These are phyloP conservation scores for Prietella phreatophila DNA, from an alignment of 2,113 vertebrate species.

Conservation along the genomic window DNA sequence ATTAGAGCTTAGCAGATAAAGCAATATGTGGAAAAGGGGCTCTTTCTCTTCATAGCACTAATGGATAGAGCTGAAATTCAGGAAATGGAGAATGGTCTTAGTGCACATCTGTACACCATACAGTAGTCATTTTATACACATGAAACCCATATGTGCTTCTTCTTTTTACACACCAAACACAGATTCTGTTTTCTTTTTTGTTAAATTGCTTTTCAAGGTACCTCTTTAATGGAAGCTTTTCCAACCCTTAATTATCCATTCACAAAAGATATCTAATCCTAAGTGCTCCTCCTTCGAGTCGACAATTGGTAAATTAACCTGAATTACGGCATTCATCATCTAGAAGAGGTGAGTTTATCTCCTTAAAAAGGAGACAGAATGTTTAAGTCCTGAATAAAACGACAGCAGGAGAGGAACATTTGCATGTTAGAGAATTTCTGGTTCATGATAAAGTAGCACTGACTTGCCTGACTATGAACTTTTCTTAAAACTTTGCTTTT, in stretches of 20 bases:
- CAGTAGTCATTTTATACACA: not conserved
- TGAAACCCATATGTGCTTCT: not conserved
- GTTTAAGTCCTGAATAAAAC: conserved; percentile 27
- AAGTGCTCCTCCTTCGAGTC: conserved; percentile 1
- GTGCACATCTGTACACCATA: not conserved
- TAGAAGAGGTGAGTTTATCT: not conserved
- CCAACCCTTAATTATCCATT: conserved; percentile 10
- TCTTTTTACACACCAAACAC: not conserved
- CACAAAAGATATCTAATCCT: not conserved
- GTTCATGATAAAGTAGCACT: not conserved
- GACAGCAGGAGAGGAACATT: not conserved
- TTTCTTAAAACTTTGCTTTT: not conserved
- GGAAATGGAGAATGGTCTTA: too few relatives aligned
- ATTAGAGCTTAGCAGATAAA: conserved; percentile 38
- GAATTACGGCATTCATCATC: conserved; percentile 30
- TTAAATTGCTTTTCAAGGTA: not conserved
- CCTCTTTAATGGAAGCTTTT: conserved; percentile 13
- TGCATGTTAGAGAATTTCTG: not conserved
- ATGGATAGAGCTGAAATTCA: conserved; percentile 7
- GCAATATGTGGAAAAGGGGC: not conserved
- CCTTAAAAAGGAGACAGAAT: not conserved
- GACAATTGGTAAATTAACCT: conserved; percentile 7
- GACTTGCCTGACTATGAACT: not conserved
- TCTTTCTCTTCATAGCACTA: conserved; percentile 3
- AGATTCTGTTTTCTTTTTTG: not conserved